Conservation (phyloP, 2,888 invertebrate genomes). For the Aphodius sticticus region DNA sequence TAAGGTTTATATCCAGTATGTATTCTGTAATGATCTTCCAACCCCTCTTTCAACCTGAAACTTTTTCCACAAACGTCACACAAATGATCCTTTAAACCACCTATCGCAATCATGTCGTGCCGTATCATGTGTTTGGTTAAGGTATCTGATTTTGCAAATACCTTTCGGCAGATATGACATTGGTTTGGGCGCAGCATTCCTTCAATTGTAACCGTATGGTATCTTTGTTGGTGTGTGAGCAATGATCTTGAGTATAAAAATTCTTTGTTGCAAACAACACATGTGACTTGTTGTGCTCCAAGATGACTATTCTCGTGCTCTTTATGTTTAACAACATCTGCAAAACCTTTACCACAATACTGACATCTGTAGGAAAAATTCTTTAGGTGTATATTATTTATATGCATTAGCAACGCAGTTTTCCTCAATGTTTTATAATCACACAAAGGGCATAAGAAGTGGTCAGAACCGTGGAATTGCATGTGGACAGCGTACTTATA, state of each 20-base stretch:
- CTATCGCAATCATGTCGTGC: slow-evolving; percentile 44
- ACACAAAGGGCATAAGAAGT: slow-evolving; percentile 34
- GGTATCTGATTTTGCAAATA: slow-evolving; percentile 50
- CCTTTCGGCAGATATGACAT: slow-evolving; percentile 51
- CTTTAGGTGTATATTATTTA: slow-evolving; percentile 33
- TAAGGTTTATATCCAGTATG: slow-evolving; percentile 52
- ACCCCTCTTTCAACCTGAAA: slow-evolving; percentile 52
- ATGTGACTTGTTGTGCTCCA: slow-evolving; percentile 58
- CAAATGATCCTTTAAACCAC: slow-evolving; percentile 49
- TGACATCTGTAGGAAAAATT: slow-evolving; percentile 32
- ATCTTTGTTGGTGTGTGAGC: slow-evolving; percentile 27
- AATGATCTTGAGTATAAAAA: slow-evolving; percentile 53
- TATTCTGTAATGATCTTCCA: slow-evolving; percentile 50
- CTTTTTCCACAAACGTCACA: slow-evolving; percentile 56
- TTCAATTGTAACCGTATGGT: slow-evolving; percentile 30
- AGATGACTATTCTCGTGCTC: slow-evolving; percentile 36
- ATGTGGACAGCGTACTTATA: slow-evolving; percentile 48
- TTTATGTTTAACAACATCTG: slow-evolving; percentile 23
- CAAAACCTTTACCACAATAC: slow-evolving; percentile 34
- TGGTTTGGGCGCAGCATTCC: slow-evolving; percentile 54
- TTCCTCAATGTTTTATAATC: slow-evolving; percentile 27
- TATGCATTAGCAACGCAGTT: slow-evolving; percentile 29
- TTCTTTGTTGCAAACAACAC: slow-evolving; percentile 64
- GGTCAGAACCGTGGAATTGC: slow-evolving; percentile 30
- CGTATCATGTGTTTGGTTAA: slow-evolving; percentile 59